These are phyloP conservation scores for Drepanosiphum platanoidis DNA, from an alignment of 2,888 invertebrate species.

Conservation along the genomic window DNA sequence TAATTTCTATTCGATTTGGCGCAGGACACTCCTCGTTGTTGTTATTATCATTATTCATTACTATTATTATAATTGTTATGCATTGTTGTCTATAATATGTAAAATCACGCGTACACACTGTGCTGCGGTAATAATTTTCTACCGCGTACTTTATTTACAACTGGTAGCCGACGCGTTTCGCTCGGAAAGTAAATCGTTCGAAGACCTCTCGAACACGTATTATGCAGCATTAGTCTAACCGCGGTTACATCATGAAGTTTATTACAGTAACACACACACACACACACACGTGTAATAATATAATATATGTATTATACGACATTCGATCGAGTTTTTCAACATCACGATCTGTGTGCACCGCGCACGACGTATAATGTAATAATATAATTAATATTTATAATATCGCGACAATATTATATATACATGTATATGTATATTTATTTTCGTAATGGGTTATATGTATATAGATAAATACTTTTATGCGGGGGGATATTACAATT, in stretches of 20 bases:
- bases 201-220: neutral
- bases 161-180: neutral
- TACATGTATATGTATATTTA: too few species aligned
- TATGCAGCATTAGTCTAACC: neutral
- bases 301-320: neutral
- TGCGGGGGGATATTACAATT: too few species aligned
- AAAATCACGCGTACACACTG: neutral
- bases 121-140: too few species aligned
- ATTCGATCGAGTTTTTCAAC: conserved; percentile 34
- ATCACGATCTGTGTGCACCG: neutral
- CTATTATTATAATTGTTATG: neutral
- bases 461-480: too few species aligned
- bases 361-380: conserved; percentile 12
- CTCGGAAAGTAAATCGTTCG: neutral
- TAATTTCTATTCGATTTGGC: conserved; percentile 3
- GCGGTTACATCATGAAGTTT: neutral
- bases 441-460: too few species aligned
- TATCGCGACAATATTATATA: neutral
- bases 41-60: neutral
- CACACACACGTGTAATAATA: neutral
- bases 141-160: too few species aligned
- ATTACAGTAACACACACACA: neutral
- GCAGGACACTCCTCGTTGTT: neutral
- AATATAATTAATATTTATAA: conserved; percentile 29
- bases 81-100: neutral